phyloP scores from a whole-genome alignment of 2,113 vertebrate genomes.

The Anser cygnoides region DNA sequence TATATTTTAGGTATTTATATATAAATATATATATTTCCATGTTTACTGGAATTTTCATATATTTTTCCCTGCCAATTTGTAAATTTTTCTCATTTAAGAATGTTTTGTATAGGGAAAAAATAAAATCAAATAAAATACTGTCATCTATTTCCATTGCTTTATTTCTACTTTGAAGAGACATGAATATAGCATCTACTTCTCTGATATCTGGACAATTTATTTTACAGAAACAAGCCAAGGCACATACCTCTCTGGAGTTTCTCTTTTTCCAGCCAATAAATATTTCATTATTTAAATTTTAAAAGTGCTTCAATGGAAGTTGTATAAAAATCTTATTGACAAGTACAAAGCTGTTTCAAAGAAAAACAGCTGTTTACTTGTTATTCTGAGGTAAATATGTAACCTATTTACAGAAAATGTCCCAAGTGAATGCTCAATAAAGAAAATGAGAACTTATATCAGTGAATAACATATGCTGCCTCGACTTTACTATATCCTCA shows the following conservation, averaged over 20 bases:
- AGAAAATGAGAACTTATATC: background rate
- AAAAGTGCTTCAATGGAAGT: background rate
- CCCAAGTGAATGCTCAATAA: background rate
- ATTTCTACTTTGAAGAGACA: background rate
- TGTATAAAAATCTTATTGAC: background rate
- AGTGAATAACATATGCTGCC: background rate
- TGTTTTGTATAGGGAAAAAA: background rate
- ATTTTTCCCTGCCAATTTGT: background rate
- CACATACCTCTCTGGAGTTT: background rate
- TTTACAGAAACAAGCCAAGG: background rate
- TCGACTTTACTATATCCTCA: background rate
- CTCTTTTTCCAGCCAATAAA: background rate
- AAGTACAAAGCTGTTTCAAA: background rate
- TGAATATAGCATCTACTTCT: background rate
- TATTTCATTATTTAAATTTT: background rate
- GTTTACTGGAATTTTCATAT: rapidly evolving
- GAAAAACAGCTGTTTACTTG: background rate
- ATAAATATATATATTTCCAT: too few relatives aligned
- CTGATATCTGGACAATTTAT: background rate
- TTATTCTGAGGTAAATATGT: background rate
- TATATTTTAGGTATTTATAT: background rate
- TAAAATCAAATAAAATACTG: background rate
- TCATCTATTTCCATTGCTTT: background rate
- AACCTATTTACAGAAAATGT: background rate
- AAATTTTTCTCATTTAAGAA: background rate